Conservation (phyloP, 2,888 invertebrate genomes). For the Dione vanillae region DNA sequence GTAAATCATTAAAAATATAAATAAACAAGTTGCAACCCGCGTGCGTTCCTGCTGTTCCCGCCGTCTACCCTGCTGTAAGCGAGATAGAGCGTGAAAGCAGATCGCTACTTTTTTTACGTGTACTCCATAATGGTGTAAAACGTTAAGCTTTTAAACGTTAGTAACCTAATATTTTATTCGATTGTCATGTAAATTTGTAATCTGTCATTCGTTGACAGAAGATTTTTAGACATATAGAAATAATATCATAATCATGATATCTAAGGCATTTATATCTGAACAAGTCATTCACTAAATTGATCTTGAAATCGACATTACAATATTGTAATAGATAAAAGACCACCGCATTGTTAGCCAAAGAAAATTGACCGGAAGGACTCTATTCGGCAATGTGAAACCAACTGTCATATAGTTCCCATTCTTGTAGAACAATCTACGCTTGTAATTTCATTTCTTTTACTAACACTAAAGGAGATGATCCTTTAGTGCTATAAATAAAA, state of each 20-base stretch:
- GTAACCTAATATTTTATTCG: too few relatives aligned
- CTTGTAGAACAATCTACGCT: slow-evolving; percentile 12
- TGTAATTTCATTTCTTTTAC: background rate
- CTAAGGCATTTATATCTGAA: background rate
- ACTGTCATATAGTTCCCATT: slow-evolving; percentile 41
- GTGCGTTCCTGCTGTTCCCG: too few relatives aligned
- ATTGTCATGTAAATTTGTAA: too few relatives aligned
- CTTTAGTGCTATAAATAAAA: too few relatives aligned
- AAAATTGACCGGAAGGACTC: slow-evolving; percentile 46
- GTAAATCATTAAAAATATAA: too few relatives aligned
- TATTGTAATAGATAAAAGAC: slow-evolving; percentile 42
- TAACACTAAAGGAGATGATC: too few relatives aligned
- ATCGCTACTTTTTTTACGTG: too few relatives aligned
- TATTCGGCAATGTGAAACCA: slow-evolving; percentile 46
- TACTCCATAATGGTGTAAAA: too few relatives aligned
- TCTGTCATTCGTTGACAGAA: too few relatives aligned
- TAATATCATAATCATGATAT: background rate
- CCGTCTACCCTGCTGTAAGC: background rate
- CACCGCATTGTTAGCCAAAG: slow-evolving; percentile 40
- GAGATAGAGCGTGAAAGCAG: background rate
- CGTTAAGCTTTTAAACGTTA: too few relatives aligned
- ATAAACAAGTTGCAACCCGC: too few relatives aligned
- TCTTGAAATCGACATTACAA: slow-evolving; percentile 31
- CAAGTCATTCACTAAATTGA: slow-evolving; percentile 32
- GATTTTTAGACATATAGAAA: too few relatives aligned